Conservation (phyloP, 2,797 vertebrate genomes). For the Sebastes aleutianus region DNA sequence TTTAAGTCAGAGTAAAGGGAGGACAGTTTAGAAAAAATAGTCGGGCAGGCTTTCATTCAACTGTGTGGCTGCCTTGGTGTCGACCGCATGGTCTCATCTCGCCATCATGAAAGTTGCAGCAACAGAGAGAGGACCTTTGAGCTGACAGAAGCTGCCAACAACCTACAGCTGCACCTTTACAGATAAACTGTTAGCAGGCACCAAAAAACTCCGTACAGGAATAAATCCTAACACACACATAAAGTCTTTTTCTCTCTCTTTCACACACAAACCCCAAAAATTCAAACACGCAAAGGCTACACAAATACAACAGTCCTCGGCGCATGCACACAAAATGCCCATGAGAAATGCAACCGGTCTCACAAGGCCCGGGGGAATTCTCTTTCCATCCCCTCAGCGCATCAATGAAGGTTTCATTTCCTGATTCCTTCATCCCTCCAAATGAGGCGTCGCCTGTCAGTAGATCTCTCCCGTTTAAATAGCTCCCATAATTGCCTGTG, state of each 20-base stretch:
- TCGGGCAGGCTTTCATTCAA: constrained; percentile 24
- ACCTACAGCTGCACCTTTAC: constrained; percentile 72
- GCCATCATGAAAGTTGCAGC: constrained; percentile 56
- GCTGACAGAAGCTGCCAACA: constrained; percentile 52
- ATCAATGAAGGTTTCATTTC: constrained; percentile 81
- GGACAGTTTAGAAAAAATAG: not conserved
- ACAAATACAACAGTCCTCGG: constrained; percentile 35
- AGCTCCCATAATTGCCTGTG: constrained; percentile 81
- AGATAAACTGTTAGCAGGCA: constrained; percentile 70
- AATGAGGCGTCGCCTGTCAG: constrained; percentile 80
- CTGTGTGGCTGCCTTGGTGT: constrained; percentile 31
- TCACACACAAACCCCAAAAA: constrained; percentile 2
- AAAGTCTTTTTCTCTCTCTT: not conserved
- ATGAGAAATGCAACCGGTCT: constrained; percentile 56
- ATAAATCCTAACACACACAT: constrained; percentile 30
- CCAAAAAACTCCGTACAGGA: constrained; percentile 21
- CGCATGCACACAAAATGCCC: constrained; percentile 50
- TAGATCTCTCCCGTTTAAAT: constrained; percentile 78
- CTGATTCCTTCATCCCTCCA: constrained; percentile 79
- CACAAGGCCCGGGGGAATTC: constrained; percentile 49
- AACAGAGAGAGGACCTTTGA: constrained; percentile 48
- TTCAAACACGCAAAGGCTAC: constrained; percentile 28
- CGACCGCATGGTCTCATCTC: constrained; percentile 46
- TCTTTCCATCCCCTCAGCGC: constrained; percentile 74
- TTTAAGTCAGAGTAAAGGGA: constrained; percentile 22